Base-by-base conservation (phyloP, 2,797 vertebrate species). In the Nannoperca obscura region DNA sequence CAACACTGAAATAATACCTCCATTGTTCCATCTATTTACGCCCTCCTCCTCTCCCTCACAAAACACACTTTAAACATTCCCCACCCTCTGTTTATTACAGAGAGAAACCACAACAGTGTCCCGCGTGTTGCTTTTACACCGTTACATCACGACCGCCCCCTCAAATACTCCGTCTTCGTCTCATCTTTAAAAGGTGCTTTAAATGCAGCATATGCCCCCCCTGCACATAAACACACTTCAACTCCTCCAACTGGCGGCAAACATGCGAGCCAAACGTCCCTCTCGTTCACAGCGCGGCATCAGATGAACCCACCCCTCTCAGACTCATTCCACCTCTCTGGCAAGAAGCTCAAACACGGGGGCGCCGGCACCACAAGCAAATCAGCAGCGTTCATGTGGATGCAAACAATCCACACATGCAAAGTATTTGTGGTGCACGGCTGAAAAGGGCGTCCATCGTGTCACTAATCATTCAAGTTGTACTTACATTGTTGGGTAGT, bases 1-100 rank as follows among this genome's bases (percentile, higher is more conserved):
- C 71, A 76, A 52, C 67, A 58, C 66, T 76, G 70, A 67, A 87
- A 88, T 81, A 91, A 91, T 59, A 77, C 62, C 81, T 81, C 81
- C 53, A 87, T 91, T 93, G 91, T 93, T 89, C 76, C 74, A 42
- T 80, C 54, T 67, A 27, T 85, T 87, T 57, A 74, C 64, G 34
- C 77, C 71, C 69, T 47, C 67, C 66, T 59, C 55, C 74, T 47
- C 73, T 22, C 40, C 50, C 53, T 27, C 12, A 7, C 55, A 30
- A 30, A 49, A 42, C 60, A 58, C 73, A 65, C 77, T 69, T 79
- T 60, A 89, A 84, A 83, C 70, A 74, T 36, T 68, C 76, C 66
- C 65, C 69, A 61, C 82, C 71, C 71, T 68, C 66, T 44, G 76
- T 70, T 86, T 70, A 74, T 17, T 67, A 73, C 76, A 6, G n/a